A percentile compares a stretch with the other conserved stretches of the same genome.
These are phyloP conservation scores for Campylorhamphus procurvoides DNA, from an alignment of 2,113 vertebrate genomes.

Conservation along the genomic window DNA sequence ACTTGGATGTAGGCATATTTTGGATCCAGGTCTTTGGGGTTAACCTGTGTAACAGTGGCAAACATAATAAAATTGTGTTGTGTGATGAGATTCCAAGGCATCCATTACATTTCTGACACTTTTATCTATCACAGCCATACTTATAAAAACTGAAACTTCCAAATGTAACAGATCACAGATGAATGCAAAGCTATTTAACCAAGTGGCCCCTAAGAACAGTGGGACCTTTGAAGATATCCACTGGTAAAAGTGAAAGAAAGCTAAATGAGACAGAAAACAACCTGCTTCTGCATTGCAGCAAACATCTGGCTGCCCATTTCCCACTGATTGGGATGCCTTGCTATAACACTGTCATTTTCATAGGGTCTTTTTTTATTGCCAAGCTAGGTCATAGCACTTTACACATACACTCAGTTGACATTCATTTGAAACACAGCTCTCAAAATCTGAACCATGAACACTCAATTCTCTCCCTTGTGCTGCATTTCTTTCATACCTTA, in stretches of 20 bases:
- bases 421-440: neutral
- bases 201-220: neutral
- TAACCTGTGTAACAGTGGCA: conserved; percentile 79
- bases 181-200: neutral
- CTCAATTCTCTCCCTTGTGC: accelerated
- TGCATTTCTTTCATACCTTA: conserved; percentile 76
- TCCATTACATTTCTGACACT: neutral
- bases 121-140: neutral
- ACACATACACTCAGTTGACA: neutral
- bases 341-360: neutral
- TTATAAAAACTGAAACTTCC: neutral
- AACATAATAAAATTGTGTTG: neutral
- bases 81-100: neutral
- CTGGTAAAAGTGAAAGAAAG: neutral
- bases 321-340: neutral
- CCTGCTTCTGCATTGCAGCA: neutral
- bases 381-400: neutral
- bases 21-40: conserved; percentile 94
- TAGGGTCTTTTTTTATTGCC: neutral
- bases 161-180: neutral
- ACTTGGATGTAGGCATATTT: conserved; percentile 98
- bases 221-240: neutral
- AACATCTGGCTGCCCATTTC: neutral
- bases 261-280: neutral
- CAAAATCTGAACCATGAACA: neutral